Conservation (phyloP, 2,113 vertebrate genomes). For the Sinosuthora webbiana region DNA sequence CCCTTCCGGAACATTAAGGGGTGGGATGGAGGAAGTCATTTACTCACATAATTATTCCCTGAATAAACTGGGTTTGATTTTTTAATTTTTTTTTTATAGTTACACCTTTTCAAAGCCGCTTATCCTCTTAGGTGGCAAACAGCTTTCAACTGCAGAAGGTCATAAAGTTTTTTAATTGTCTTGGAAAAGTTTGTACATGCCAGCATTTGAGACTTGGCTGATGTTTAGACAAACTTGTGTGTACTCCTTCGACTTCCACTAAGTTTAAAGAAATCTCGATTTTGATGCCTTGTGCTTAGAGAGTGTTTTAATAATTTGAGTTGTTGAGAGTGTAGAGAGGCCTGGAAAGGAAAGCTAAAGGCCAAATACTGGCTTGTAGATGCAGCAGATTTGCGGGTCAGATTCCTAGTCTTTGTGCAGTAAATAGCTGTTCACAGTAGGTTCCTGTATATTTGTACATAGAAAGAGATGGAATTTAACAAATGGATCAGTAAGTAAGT, state of each 20-base stretch:
- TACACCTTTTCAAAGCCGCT: fast-evolving
- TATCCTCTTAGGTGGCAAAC: not conserved
- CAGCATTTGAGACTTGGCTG: not conserved
- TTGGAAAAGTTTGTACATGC: not conserved
- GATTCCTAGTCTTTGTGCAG: not conserved
- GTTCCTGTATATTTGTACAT: not conserved
- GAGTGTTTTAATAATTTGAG: not conserved
- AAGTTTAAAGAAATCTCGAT: not conserved
- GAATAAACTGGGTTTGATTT: not conserved
- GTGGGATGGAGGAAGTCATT: fast-evolving
- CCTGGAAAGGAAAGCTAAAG: not conserved
- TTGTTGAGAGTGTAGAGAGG: not conserved
- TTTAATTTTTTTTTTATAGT: not conserved
- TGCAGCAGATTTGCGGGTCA: not conserved
- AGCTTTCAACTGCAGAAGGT: not conserved
- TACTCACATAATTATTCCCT: not conserved
- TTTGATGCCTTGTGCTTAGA: not conserved
- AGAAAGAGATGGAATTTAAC: not conserved
- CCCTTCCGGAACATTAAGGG: fast-evolving
- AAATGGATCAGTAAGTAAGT: not conserved
- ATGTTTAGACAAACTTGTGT: not conserved
- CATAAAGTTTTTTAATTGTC: not conserved
- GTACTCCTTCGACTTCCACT: not conserved
- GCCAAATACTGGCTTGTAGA: not conserved
- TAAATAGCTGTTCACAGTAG: not conserved